Conservation (phyloP, 2,888 invertebrate genomes). For the Eucera pruinosa region DNA sequence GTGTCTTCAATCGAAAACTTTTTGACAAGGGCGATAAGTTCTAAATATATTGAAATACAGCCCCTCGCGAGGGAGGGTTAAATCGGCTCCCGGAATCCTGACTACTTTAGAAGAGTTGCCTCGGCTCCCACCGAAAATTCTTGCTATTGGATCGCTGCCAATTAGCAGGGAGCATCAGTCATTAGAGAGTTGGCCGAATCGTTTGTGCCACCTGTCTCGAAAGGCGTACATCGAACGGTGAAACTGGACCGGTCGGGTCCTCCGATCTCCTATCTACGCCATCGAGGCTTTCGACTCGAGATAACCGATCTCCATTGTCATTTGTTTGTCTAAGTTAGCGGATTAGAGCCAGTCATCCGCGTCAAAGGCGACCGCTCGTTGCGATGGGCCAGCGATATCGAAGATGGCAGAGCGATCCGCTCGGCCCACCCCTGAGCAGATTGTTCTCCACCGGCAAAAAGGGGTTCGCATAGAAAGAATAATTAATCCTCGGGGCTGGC, state of each 20-base stretch:
- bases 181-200: constrained; percentile 74
- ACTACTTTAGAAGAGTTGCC: background rate
- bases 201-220: constrained; percentile 79
- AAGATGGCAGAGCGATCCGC: constrained; percentile 67
- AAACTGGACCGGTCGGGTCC: background rate
- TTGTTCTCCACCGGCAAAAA: constrained; percentile 42
- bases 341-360: constrained; percentile 80
- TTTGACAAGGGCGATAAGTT: too few species aligned
- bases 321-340: constrained; percentile 83
- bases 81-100: background rate
- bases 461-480: constrained; percentile 61
- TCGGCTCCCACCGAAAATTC: background rate
- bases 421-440: constrained; percentile 73
- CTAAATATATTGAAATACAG: too few species aligned
- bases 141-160: constrained; percentile 79
- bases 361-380: constrained; percentile 81
- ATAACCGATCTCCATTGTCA: constrained; percentile 82
- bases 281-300: constrained; percentile 44
- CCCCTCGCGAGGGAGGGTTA: too few species aligned
- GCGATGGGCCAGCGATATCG: constrained; percentile 74
- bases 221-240: constrained; percentile 29
- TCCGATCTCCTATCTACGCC: constrained; percentile 28
- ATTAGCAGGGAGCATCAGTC: constrained; percentile 81
- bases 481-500: constrained; percentile 66
- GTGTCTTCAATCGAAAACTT: too few species aligned